Evolutionary conservation across 2,113 vertebrate genomes (phyloP), one percentile per base, ranked within the genome.

Genomic region (Mastomys coucha): DNA sequence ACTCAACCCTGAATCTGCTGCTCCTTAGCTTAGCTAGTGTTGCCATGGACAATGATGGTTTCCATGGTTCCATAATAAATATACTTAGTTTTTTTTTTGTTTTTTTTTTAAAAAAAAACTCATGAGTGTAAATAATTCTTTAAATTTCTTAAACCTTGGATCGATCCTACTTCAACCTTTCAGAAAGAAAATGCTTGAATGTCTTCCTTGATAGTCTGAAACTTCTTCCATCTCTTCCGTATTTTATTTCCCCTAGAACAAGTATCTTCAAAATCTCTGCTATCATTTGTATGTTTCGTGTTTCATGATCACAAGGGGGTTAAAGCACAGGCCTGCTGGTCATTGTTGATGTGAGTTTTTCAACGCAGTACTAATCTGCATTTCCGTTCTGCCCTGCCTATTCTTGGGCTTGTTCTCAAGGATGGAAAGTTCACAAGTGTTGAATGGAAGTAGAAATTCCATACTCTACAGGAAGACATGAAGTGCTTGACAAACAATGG

Each of bases 111-210:
- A n/a, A n/a, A n/a, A n/a, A 45, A 45, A 93, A 88, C 78, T 88
- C 60, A 90, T 85, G 33, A 82, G 16, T 91, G 53, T 90, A 92
- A 97, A 87, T 93, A 69, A 92, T 45, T 60, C 89, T 88, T 53
- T 76, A 67, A 81, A 12, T 93, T 80, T 93, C 12, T 89, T 88
- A 95, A 94, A 72, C 13, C 16, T 36, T 97, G 96, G 73, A 94
- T 95, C 39, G 73, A 94, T 95, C 39, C 33, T 91, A 80, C 39
- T 81, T 96, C 39, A 90, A 70, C 93, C 51, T 93, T 91, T 96
- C 78, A 94, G 67, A 93, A 94, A 93, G 88, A 92, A 88, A 14
- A 92, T 89, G 72, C 82, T 90, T 94, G 24, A 86, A n/a, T 95
- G n/a, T 88, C 85, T 28, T 58, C 20, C 58, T 93, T 93, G 75